Evolutionary conservation across 2,888 invertebrate genomes (phyloP).

Genomic region (Habrosyne pyritoides): DNA sequence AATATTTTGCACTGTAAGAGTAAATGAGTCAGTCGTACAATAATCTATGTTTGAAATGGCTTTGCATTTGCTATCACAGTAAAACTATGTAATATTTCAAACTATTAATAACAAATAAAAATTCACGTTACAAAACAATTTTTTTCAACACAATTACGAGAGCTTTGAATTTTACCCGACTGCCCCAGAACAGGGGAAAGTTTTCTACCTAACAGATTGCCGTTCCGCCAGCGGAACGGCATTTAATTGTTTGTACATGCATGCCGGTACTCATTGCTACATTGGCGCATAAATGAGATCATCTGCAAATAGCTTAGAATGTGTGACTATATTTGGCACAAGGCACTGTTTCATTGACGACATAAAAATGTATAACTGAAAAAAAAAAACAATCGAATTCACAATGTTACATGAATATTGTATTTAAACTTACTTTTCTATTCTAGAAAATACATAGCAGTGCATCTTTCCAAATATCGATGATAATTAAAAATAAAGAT

Average conservation of each 20-base stretch:
- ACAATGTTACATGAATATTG: no score
- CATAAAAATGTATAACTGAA: background rate
- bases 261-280: no score
- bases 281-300: background rate
- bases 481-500: no score
- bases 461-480: no score
- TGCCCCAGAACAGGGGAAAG: no score
- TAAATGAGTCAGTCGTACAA: constrained; percentile 46
- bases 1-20: constrained; percentile 45
- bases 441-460: no score
- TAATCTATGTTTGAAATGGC: constrained; percentile 19
- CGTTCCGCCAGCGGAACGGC: background rate
- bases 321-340: background rate
- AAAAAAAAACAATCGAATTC: no score
- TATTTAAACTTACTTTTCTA: no score
- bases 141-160: no score
- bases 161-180: no score
- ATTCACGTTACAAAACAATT: background rate
- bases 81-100: background rate
- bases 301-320: background rate
- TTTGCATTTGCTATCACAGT: constrained; percentile 20
- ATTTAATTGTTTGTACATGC: no score
- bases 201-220: no score
- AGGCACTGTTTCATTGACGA: background rate
- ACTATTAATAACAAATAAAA: background rate